Conservation (phyloP, 2,113 vertebrate genomes). For the Psittacara wagleri region DNA sequence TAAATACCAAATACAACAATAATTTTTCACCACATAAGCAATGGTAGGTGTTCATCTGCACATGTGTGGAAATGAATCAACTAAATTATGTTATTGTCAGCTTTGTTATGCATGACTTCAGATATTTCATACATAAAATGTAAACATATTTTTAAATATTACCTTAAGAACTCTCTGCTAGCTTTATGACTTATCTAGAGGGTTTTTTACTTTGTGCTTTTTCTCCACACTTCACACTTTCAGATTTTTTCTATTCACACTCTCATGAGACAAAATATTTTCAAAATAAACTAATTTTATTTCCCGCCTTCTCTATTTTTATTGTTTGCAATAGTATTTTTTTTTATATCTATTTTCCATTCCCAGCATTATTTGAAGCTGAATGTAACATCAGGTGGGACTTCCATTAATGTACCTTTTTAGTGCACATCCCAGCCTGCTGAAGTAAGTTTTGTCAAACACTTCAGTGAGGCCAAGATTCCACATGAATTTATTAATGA, state of each 20-base stretch:
- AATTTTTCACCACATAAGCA: neutral
- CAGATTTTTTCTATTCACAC: neutral
- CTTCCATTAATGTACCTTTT: neutral
- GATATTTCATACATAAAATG: neutral
- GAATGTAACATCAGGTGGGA: neutral
- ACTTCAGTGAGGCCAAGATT: neutral
- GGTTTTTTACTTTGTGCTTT: neutral
- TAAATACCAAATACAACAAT: neutral
- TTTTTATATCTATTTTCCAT: neutral
- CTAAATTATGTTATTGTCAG: neutral
- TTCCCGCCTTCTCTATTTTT: neutral
- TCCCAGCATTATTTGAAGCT: neutral
- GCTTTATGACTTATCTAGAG: neutral
- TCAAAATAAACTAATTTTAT: neutral
- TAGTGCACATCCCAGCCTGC: neutral
- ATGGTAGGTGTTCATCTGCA: neutral
- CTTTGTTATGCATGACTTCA: neutral
- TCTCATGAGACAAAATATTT: neutral
- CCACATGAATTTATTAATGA: neutral
- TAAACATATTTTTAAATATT: neutral
- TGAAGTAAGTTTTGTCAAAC: neutral
- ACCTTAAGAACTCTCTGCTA: neutral
- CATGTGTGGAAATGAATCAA: neutral
- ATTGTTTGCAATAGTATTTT: neutral
- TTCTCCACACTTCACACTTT: accelerated